Conservation (phyloP, 1,140 invertebrate species). For the Heliconius hewitsoni region DNA sequence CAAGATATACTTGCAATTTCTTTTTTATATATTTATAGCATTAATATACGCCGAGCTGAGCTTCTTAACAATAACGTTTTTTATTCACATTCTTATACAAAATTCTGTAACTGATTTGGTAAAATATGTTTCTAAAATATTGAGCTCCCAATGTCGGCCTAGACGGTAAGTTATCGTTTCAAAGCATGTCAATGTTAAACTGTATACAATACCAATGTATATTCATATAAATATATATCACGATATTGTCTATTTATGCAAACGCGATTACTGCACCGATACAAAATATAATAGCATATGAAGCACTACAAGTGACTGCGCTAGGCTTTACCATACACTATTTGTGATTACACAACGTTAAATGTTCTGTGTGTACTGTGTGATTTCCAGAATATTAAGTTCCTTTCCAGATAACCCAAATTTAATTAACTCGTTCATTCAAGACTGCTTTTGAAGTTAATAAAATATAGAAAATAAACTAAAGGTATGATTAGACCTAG, state of each 20-base stretch:
- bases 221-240: slow-evolving; percentile 17
- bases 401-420: neutral
- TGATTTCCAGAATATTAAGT: neutral
- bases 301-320: slow-evolving; percentile 38
- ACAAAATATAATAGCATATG: slow-evolving; percentile 38
- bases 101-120: too few species aligned
- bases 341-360: slow-evolving; percentile 21
- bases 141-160: neutral
- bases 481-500: neutral
- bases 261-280: slow-evolving; percentile 38
- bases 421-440: neutral
- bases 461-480: neutral
- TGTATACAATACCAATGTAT: neutral
- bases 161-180: neutral
- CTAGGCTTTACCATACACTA: slow-evolving; percentile 4
- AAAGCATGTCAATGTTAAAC: neutral
- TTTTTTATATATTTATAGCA: neutral
- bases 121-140: neutral
- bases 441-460: neutral
- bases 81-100: too few species aligned
- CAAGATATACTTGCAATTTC: neutral
- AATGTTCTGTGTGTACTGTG: neutral
- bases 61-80: too few species aligned
- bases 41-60: too few species aligned
- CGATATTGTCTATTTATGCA: slow-evolving; percentile 33